Evolutionary conservation across 2,797 vertebrate genomes (phyloP).

Genomic region (Bradypodion pumilum): DNA sequence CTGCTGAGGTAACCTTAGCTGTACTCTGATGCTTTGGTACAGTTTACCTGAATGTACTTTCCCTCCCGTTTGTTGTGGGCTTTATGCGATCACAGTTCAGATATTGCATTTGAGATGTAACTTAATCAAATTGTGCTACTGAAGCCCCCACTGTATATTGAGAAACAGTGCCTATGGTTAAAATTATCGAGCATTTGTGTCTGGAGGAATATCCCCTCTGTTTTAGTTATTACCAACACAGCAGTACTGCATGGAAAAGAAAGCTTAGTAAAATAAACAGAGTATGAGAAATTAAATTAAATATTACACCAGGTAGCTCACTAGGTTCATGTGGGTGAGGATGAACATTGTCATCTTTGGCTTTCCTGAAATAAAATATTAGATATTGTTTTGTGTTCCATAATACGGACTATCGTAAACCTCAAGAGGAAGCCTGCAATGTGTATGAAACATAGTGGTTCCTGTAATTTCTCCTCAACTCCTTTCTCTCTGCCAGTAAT

Average conservation of each 20-base stretch:
- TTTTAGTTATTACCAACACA: constrained; percentile 12
- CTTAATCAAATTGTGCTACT: constrained; percentile 22
- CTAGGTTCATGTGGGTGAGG: neutral
- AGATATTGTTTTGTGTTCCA: constrained; percentile 49
- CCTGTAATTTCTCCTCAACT: neutral
- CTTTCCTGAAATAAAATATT: constrained; percentile 56
- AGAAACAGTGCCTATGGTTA: constrained; percentile 19
- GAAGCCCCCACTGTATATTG: neutral
- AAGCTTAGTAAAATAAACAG: constrained; percentile 32
- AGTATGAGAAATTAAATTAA: constrained; percentile 56
- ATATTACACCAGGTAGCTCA: constrained; percentile 6
- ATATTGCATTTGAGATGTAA: constrained; percentile 3
- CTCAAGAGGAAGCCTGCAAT: constrained; percentile 40
- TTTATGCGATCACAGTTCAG: neutral
- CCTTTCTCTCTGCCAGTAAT: constrained; percentile 6
- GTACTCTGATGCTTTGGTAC: neutral
- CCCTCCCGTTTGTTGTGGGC: neutral
- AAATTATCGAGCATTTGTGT: constrained; percentile 18
- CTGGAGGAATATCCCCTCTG: constrained; percentile 15
- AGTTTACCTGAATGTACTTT: neutral
- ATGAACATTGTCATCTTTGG: constrained; percentile 26
- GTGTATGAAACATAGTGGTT: constrained; percentile 50
- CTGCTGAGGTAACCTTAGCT: too few relatives aligned
- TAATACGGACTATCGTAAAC: constrained; percentile 30
- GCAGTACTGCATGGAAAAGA: neutral